Evolutionary conservation across 2,888 invertebrate genomes (phyloP).

Genomic region (Strigamia maritima): DNA sequence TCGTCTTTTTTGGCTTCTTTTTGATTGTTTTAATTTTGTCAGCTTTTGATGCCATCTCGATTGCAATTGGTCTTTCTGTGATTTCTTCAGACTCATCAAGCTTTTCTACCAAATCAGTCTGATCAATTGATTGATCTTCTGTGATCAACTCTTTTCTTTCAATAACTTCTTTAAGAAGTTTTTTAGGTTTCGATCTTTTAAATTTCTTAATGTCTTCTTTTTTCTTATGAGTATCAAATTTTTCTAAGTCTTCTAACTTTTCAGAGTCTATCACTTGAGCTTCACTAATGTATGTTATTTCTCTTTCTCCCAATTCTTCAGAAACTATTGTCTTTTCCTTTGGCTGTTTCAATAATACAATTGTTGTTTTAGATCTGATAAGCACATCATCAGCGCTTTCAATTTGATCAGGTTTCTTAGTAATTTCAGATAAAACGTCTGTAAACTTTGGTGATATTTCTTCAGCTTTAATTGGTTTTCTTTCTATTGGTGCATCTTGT

Average conservation of each 20-base stretch:
- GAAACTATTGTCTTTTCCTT: neutral
- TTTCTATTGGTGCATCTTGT: neutral
- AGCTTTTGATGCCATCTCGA: neutral
- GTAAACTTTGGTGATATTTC: neutral
- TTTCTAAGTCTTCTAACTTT: neutral
- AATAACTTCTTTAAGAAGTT: neutral
- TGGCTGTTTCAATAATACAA: neutral
- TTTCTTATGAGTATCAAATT: too few species aligned
- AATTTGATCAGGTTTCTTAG: neutral
- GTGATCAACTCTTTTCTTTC: neutral
- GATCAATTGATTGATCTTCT: neutral
- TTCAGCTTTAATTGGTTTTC: neutral
- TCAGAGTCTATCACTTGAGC: neutral
- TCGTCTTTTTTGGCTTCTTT: neutral
- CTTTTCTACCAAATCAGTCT: too few species aligned
- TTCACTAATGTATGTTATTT: too few species aligned
- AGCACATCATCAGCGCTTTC: neutral
- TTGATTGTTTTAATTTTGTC: neutral
- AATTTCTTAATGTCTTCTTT: too few species aligned
- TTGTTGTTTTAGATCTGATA: neutral
- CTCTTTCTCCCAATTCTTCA: too few species aligned
- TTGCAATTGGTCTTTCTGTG: neutral
- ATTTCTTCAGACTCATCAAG: too few species aligned
- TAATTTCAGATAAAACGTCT: neutral
- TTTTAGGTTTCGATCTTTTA: too few species aligned